A percentile compares a stretch with the other conserved stretches of the same genome.
These are phyloP conservation scores for Gymnothorax javanicus DNA, from an alignment of 2,797 vertebrate genomes.

Conservation along the genomic window DNA sequence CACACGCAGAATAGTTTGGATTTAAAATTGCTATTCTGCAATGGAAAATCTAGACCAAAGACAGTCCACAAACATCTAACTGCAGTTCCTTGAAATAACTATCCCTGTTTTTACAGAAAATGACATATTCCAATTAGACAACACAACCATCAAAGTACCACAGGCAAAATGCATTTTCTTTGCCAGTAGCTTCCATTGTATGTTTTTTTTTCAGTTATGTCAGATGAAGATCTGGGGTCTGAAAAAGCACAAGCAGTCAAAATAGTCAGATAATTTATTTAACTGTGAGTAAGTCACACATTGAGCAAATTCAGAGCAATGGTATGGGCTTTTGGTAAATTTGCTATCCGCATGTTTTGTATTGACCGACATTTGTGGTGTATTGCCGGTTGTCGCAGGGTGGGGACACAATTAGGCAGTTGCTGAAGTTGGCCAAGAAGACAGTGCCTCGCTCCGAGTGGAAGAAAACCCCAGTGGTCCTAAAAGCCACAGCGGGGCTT, in stretches of 20 bases:
- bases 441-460: conserved; percentile 86
- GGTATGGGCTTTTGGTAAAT: background rate
- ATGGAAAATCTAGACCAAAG: conserved; percentile 35
- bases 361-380: background rate
- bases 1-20: background rate
- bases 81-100: conserved; percentile 31
- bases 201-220: conserved; percentile 27
- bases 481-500: conserved; percentile 95
- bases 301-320: conserved; percentile 10
- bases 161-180: conserved; percentile 39
- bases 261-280: conserved; percentile 25
- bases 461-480: conserved; percentile 88
- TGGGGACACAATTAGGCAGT: conserved; percentile 81
- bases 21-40: conserved; percentile 11
- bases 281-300: conserved; percentile 6
- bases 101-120: conserved; percentile 16
- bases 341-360: background rate
- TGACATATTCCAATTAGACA: conserved; percentile 31
- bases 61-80: conserved; percentile 24
- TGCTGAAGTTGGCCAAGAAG: conserved; percentile 88
- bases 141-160: conserved; percentile 53
- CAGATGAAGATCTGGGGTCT: conserved; percentile 1
- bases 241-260: conserved; percentile 5
- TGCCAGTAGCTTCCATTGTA: conserved; percentile 36
- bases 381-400: conserved; percentile 69